These are phyloP conservation scores for Yponomeuta malinellus DNA, from an alignment of 2,888 invertebrate genomes.

Conservation along the genomic window DNA sequence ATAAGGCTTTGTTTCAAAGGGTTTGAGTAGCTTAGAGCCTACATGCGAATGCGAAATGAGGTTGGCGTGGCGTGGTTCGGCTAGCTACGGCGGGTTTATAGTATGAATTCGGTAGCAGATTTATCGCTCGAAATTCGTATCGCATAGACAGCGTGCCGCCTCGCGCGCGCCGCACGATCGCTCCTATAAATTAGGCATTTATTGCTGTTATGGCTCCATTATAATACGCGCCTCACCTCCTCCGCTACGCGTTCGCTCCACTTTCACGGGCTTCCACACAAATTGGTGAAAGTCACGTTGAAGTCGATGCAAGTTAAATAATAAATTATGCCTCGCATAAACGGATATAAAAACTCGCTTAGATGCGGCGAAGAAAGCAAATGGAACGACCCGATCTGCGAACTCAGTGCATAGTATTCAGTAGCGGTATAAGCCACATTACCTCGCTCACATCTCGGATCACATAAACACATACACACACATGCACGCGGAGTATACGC, in stretches of 20 bases:
- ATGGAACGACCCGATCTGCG: not conserved
- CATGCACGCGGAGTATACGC: not conserved
- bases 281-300: not conserved
- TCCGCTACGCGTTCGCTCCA: not conserved
- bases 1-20: not conserved
- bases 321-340: not conserved
- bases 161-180: not conserved
- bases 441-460: not conserved
- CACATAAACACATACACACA: not conserved
- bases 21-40: not conserved
- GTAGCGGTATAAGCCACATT: too few relatives aligned
- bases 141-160: not conserved
- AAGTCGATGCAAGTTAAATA: not conserved
- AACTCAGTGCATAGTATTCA: not conserved
- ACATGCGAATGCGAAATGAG: not conserved
- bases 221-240: not conserved
- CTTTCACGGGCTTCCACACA: not conserved
- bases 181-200: not conserved
- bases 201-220: constrained; percentile 1
- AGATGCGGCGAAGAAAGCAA: not conserved
- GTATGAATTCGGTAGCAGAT: constrained; percentile 1
- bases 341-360: not conserved
- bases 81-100: not conserved
- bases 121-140: not conserved
- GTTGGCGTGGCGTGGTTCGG: not conserved